Evolutionary conservation across 1,140 invertebrate genomes (phyloP).

Genomic region (Plodia interpunctella): DNA sequence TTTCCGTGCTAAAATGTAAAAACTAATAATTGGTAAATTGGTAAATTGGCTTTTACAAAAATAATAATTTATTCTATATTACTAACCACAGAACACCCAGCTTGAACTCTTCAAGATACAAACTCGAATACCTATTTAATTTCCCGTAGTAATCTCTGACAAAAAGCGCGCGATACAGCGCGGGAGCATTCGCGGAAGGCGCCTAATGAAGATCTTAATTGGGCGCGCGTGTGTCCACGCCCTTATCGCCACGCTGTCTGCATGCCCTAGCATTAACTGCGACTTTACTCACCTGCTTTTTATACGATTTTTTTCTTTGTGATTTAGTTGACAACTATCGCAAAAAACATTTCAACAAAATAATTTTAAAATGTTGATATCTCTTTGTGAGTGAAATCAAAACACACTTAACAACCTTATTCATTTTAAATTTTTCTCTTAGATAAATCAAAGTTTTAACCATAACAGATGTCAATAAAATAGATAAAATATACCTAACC

Average conservation of each 20-base stretch:
- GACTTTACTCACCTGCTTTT: constrained; percentile 2
- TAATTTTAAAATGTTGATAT: no score
- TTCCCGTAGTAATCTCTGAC: neutral
- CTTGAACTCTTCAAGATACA: neutral
- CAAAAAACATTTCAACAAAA: no score
- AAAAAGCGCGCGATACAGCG: constrained; percentile 15
- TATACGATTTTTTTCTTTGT: neutral
- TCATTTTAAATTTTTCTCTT: no score
- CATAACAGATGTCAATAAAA: no score
- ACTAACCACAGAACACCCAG: neutral
- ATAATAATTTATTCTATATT: no score
- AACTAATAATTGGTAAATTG: no score
- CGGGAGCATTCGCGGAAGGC: constrained; percentile 49
- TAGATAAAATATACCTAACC: neutral
- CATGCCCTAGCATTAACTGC: neutral
- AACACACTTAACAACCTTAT: no score
- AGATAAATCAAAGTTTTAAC: no score
- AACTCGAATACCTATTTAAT: neutral
- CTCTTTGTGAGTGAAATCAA: no score
- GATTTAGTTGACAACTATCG: no score
- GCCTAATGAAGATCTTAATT: constrained; percentile 71
- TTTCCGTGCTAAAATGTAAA: no score
- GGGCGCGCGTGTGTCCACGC: constrained; percentile 48
- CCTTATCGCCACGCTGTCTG: constrained; percentile 35
- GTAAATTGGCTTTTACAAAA: no score